Base-by-base conservation (phyloP, 2,113 vertebrate species). In the Pachycephala philippinensis region DNA sequence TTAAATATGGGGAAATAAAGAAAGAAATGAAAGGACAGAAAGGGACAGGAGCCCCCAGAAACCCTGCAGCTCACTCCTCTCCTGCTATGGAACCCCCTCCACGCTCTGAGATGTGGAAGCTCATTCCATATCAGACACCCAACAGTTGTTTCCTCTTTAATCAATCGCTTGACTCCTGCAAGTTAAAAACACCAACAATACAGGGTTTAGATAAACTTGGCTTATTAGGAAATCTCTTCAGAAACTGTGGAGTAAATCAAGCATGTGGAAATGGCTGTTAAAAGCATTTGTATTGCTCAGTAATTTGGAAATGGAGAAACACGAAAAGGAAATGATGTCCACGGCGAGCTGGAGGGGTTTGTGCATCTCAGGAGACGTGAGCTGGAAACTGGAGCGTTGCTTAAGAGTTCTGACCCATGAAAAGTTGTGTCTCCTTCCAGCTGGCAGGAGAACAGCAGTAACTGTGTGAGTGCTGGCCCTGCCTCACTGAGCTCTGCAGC, bases 291-390 rank as follows among this genome's bases (percentile, higher is more conserved):
- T 78, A 61, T 76, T 89, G 40, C 87, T 94, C 74, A 44, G 87
- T 72, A 88, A 80, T 86, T 70, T 92, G 89, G 57, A 86, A 93
- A 91, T 10, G 61, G 90, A 71, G 92, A 47, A 96, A 86, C 61
- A 63, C 17, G 63, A 47, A 52, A 90, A 88, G 95, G 94, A 96
- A 97, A 92, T 80, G 28, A 92, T 97, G 93, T 86, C 94, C 77
- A 16, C 13, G 39, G 80, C 11, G 82, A 69, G 87, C 5, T 86
- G 89, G 95, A 83, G 90, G 94, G 84, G 9, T 76, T 94, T 91
- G 94, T 26, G 61, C 94, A 84, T 75, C 92, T 94, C 45, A 0
- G 83, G 93, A 94, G 94, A 94, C 39, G 7, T 0, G 24, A 84
- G 90, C 81, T 96, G 89, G 83, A 93, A 97, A 69, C 40, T 57